phyloP scores from a whole-genome alignment of 2,113 vertebrate genomes.

The Empidonax alnorum region DNA sequence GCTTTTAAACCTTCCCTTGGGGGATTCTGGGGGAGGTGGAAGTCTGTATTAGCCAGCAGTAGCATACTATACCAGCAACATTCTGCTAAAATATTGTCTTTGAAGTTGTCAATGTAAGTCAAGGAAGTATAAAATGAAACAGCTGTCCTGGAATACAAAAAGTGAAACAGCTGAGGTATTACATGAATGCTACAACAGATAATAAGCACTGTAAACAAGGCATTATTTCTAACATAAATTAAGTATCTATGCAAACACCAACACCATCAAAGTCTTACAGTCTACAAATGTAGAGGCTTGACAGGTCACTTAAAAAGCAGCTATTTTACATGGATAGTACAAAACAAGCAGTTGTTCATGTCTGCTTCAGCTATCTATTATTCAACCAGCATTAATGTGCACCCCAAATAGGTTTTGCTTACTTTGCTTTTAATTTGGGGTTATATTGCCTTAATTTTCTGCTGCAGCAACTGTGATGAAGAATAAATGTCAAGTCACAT shows the following conservation, averaged over 20 bases:
- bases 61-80: background rate
- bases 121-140: background rate
- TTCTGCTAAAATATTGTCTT: slow-evolving; percentile 13
- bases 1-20: slow-evolving; percentile 23
- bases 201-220: background rate
- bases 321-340: background rate
- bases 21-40: background rate
- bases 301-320: background rate
- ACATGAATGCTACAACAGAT: background rate
- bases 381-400: slow-evolving; percentile 9
- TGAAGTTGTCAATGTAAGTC: background rate
- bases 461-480: background rate
- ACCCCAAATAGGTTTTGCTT: slow-evolving; percentile 20
- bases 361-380: background rate
- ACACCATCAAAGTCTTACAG: background rate
- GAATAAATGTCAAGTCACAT: background rate
- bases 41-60: background rate
- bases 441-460: background rate
- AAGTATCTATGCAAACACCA: background rate
- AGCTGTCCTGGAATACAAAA: background rate
- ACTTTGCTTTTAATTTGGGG: slow-evolving; percentile 30
- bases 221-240: background rate
- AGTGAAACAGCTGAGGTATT: background rate
- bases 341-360: background rate
- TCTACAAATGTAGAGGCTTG: background rate